Conservation (phyloP, 2,797 vertebrate species). For the Harpagifer antarcticus region DNA sequence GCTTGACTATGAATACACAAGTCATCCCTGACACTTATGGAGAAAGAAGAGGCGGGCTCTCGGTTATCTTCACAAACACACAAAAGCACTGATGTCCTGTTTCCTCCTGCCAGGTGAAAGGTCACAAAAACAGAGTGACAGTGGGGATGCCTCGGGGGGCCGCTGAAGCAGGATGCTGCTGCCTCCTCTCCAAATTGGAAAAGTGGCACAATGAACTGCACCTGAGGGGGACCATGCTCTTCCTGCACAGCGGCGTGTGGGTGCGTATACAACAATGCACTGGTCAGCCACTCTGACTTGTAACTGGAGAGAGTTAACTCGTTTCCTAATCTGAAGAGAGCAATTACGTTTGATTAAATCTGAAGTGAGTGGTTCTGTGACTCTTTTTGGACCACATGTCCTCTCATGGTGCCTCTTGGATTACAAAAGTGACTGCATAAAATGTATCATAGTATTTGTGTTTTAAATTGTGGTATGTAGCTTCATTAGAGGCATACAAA, state of each 20-base stretch:
- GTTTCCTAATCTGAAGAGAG: background rate
- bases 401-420: background rate
- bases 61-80: constrained; percentile 83
- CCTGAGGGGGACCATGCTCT: constrained; percentile 38
- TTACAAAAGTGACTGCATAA: background rate
- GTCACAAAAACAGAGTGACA: constrained; percentile 83
- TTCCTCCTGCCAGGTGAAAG: constrained; percentile 83
- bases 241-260: constrained; percentile 38
- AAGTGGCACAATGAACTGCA: constrained; percentile 61
- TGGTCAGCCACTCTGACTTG: background rate
- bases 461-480: background rate
- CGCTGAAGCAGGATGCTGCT: constrained; percentile 75
- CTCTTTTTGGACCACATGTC: background rate
- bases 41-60: constrained; percentile 48
- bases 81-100: constrained; percentile 78
- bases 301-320: background rate
- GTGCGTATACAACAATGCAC: constrained; percentile 8
- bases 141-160: constrained; percentile 69
- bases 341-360: background rate
- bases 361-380: too few species aligned
- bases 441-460: background rate
- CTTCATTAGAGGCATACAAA: background rate
- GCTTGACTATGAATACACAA: constrained; percentile 9
- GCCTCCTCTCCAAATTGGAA: constrained; percentile 68
- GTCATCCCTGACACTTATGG: constrained; percentile 58